Percentiles rank a stretch among this genome's conserved stretches.
Evolutionary conservation across 2,797 vertebrate species (phyloP).

Genomic region (Podarcis lilfordi): DNA sequence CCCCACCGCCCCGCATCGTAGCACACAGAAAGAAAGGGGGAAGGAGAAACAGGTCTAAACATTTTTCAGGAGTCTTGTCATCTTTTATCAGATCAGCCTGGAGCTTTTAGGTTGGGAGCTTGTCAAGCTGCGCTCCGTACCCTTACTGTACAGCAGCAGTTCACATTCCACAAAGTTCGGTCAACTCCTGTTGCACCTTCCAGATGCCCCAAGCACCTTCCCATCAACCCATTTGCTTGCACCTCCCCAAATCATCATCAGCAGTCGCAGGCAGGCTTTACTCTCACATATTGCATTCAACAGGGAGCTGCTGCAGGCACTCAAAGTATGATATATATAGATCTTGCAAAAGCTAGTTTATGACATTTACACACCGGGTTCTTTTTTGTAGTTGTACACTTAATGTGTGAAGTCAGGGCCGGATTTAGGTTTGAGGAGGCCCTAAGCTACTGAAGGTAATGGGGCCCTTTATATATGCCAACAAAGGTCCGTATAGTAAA

Average conservation of each 20-base stretch:
- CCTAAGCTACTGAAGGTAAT: too few species aligned
- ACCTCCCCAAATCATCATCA: too few species aligned
- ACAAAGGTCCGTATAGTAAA: too few species aligned
- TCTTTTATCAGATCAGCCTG: slow-evolving; percentile 42
- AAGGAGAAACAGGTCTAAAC: not conserved
- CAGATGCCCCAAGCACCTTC: not conserved
- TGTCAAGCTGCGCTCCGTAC: rapidly evolving
- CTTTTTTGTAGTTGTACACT: not conserved
- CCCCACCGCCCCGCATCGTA: not conserved
- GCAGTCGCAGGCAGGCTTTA: not conserved
- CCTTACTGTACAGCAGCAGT: slow-evolving; percentile 8
- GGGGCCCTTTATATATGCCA: too few species aligned
- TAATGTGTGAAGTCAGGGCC: too few species aligned
- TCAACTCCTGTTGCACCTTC: not conserved
- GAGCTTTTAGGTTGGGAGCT: slow-evolving; percentile 16
- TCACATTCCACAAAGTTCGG: not conserved
- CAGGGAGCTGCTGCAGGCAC: not conserved
- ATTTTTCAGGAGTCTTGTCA: slow-evolving; percentile 31
- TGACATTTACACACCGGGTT: not conserved
- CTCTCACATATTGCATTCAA: not conserved
- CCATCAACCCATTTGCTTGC: not conserved
- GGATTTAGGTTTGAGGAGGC: too few species aligned
- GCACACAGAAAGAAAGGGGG: not conserved
- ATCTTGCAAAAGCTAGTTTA: not conserved
- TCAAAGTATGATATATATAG: too few species aligned